Conservation (phyloP, 1,140 invertebrate genomes). For the Diuraphis noxia region DNA sequence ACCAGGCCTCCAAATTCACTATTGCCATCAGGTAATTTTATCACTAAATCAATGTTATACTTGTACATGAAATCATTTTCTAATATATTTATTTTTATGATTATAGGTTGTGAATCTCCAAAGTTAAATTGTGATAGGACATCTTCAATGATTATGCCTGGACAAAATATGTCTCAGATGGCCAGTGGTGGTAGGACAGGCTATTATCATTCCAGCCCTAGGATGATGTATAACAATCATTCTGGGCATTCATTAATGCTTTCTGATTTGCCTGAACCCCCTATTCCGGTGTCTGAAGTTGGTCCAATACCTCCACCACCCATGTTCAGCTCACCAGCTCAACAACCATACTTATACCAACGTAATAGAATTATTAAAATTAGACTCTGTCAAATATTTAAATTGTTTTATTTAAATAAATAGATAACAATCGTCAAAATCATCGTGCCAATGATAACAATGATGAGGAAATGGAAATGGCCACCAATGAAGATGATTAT, state of each 20-base stretch:
- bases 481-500: slow-evolving; percentile 45
- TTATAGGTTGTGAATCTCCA: slow-evolving; percentile 38
- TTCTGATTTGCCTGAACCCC: slow-evolving; percentile 85
- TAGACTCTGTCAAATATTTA: not conserved
- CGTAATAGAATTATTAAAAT: slow-evolving; percentile 21
- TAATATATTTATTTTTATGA: not conserved
- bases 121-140: slow-evolving; percentile 48
- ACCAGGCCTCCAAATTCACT: slow-evolving; percentile 44
- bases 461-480: slow-evolving; percentile 40
- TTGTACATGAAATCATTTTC: not conserved
- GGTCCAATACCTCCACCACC: slow-evolving; percentile 90
- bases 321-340: slow-evolving; percentile 92
- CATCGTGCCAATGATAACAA: slow-evolving; percentile 22
- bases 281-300: slow-evolving; percentile 88
- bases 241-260: slow-evolving; percentile 63
- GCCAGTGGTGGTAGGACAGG: slow-evolving; percentile 28
- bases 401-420: not conserved
- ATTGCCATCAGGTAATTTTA: slow-evolving; percentile 29
- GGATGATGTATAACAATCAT: slow-evolving; percentile 47
- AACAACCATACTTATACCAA: slow-evolving; percentile 60
- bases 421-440: slow-evolving; percentile 51
- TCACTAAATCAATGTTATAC: not conserved
- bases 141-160: slow-evolving; percentile 31
- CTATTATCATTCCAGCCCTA: slow-evolving; percentile 52
- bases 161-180: slow-evolving; percentile 42